These are phyloP conservation scores for Phyllostomus discolor DNA, from an alignment of 2,113 vertebrate genomes.

Conservation along the genomic window DNA sequence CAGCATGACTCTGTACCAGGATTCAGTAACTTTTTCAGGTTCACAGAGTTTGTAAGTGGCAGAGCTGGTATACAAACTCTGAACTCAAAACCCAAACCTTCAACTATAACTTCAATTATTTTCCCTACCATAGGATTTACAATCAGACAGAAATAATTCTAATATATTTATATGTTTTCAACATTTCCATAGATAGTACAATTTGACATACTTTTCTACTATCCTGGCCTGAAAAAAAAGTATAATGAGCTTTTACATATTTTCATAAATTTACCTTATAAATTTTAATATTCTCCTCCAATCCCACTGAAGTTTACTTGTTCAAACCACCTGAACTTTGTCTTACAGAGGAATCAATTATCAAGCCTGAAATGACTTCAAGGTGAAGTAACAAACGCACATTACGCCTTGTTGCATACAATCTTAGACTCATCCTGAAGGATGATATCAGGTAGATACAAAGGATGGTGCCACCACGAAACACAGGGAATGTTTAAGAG, in stretches of 20 bases:
- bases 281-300: background rate
- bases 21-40: background rate
- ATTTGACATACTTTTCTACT: background rate
- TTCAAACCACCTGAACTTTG: background rate
- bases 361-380: background rate
- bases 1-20: background rate
- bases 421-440: background rate
- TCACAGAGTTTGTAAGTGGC: background rate
- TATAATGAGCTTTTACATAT: background rate
- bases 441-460: background rate
- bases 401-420: background rate
- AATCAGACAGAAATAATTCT: background rate
- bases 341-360: background rate
- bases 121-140: background rate
- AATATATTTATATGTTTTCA: background rate
- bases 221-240: background rate
- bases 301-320: background rate
- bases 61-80: background rate
- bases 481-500: background rate
- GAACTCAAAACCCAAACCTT: background rate
- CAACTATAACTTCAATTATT: background rate
- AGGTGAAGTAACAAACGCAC: background rate
- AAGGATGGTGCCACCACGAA: background rate
- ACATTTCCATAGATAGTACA: background rate
- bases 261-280: background rate